Percentiles rank a stretch among this genome's conserved stretches.
Conservation (phyloP, 2,113 vertebrate genomes). For the Indri indri region DNA sequence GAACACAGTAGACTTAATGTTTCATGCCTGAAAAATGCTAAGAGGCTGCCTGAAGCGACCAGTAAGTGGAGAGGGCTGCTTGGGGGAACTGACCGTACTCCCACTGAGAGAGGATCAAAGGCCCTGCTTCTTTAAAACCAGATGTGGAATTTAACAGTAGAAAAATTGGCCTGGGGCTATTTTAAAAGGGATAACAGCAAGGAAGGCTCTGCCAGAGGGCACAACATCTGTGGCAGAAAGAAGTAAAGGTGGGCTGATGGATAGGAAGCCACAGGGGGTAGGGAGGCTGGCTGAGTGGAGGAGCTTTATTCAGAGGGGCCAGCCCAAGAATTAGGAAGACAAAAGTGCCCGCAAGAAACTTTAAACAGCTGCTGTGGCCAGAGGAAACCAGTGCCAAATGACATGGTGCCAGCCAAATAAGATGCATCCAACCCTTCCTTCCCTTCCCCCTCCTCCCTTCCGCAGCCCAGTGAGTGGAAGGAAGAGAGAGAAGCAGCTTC, state of each 20-base stretch:
- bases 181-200: background rate
- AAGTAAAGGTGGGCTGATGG: background rate
- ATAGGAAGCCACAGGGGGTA: background rate
- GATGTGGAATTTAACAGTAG: background rate
- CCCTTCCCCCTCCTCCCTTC: background rate
- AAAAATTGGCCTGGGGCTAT: background rate
- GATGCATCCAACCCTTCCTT: background rate
- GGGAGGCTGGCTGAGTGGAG: no score
- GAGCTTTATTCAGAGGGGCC: background rate
- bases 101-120: slow-evolving; percentile 39
- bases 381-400: background rate
- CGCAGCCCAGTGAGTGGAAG: background rate
- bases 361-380: background rate
- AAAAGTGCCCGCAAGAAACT: background rate
- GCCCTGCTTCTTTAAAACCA: slow-evolving; percentile 14
- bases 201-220: background rate
- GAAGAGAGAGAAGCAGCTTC: background rate
- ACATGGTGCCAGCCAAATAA: background rate
- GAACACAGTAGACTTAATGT: background rate
- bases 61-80: background rate
- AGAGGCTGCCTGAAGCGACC: background rate
- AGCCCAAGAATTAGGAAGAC: background rate
- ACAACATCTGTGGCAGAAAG: background rate
- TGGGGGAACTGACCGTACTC: background rate
- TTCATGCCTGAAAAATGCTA: background rate